A percentile compares a stretch with the other conserved stretches of the same genome.
These are phyloP conservation scores for Allygus modestus DNA, from an alignment of 2,888 invertebrate species.

Conservation along the genomic window DNA sequence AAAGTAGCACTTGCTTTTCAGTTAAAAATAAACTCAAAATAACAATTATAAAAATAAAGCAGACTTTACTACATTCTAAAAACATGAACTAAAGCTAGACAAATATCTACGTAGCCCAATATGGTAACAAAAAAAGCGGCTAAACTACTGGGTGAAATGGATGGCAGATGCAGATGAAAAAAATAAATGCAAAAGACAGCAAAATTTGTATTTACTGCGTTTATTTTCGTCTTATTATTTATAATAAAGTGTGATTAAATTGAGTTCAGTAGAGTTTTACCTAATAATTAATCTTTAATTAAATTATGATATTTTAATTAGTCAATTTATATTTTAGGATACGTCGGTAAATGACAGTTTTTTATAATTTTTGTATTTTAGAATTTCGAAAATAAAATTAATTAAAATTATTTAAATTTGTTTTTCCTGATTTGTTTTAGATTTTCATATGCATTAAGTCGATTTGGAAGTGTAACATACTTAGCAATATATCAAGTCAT, in stretches of 20 bases:
- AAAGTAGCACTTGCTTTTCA: not conserved
- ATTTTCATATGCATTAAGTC: no score
- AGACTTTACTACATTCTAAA: constrained; percentile 24
- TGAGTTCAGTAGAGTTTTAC: no score
- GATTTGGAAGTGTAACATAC: no score
- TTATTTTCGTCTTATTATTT: not conserved
- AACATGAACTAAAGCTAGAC: not conserved
- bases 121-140: constrained; percentile 13
- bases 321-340: no score
- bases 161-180: not conserved
- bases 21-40: not conserved
- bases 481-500: no score
- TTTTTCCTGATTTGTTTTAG: no score
- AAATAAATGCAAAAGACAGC: not conserved
- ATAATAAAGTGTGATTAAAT: not conserved
- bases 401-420: no score
- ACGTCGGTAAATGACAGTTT: no score
- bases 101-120: not conserved
- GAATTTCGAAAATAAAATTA: no score
- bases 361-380: no score
- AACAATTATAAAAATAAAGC: not conserved
- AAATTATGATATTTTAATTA: no score
- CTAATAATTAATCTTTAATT: no score
- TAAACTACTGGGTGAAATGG: constrained; percentile 28
- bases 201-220: not conserved